Evolutionary conservation across 2,113 vertebrate species (phyloP), one percentile per base, ranked within the genome.

Genomic region (Zosterops hypoxanthus): DNA sequence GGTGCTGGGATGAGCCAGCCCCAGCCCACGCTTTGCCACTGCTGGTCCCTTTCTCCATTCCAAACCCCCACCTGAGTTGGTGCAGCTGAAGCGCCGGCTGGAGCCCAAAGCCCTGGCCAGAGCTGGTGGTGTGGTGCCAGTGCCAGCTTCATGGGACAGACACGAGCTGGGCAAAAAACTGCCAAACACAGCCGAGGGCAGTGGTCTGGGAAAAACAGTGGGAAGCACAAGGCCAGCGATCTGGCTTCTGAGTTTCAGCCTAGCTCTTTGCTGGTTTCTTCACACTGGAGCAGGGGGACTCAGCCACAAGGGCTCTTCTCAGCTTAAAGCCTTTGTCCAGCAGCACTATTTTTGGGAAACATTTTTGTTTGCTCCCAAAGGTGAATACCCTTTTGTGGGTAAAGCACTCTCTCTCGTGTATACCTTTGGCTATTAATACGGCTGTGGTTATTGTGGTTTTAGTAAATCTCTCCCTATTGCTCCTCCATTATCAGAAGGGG

Each of bases 141-240:
- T 4, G 41, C 41, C 0, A 0, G 59, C 17, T 2, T 0, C 0
- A 1, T 1, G 7, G 60, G 12, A 41, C 41, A 0, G 1, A 6
- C 14, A 1, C 0, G 1, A 28, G 28, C 49, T 15, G 59, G 41
- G 24, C 29, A 56, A 64, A 64, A n/a, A 0, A 0, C 59, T 2
- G n/a, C 41, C 14, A 2, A 64, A 33, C 41, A 4, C 47, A 52
- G 36, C 56, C 5, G 0, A 73, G 59, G 0, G 0, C n/a, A n/a
- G 42, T 0, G 1, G 14, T 6, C 23, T 8, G 59, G 41, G 44
- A 39, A 47, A 33, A 28, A 19, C 24, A 4, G 9, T 1, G 0
- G 42, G 69, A 65, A 65, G 42, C n/a, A 39, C 65, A 42, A 7
- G 0, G 4, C 22, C 28, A n/a, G 49, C 0, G 0, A 23, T 19